Conservation (phyloP, 92 coral and sea anemone genomes). For the Actinostola sp. region DNA sequence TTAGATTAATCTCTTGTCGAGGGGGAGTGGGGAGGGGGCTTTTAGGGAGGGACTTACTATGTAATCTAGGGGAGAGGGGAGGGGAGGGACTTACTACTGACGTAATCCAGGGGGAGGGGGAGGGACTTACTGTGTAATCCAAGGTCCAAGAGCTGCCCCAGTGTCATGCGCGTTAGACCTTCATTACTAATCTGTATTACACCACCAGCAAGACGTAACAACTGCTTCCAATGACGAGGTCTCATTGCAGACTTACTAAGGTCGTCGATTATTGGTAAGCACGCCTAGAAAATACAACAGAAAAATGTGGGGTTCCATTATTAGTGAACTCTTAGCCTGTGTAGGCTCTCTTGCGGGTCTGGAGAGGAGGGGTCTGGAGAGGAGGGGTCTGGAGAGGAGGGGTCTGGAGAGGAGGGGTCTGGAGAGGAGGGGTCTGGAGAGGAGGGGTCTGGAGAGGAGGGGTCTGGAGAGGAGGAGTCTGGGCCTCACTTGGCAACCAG, state of each 20-base stretch:
- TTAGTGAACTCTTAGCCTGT: slow-evolving; percentile 46
- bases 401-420: too few species aligned
- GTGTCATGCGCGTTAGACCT: slow-evolving; percentile 96
- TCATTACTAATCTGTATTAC: slow-evolving; percentile 87
- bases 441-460: too few species aligned
- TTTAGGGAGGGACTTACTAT: not conserved
- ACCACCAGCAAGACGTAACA: slow-evolving; percentile 90
- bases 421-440: too few species aligned
- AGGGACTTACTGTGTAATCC: slow-evolving; percentile 86
- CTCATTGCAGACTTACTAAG: slow-evolving; percentile 94
- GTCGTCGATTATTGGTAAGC: slow-evolving; percentile 96
- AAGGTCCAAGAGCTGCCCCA: slow-evolving; percentile 91
- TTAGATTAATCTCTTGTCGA: not conserved
- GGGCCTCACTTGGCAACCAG: too few species aligned
- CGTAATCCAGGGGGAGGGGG: not conserved
- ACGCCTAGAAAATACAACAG: slow-evolving; percentile 58
- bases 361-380: too few species aligned
- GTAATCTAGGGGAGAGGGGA: not conserved
- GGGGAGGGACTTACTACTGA: not conserved
- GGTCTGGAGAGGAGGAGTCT: too few species aligned
- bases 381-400: too few species aligned
- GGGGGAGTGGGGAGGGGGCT: not conserved
- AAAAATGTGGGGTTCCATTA: too few species aligned
- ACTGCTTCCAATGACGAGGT: slow-evolving; percentile 99
- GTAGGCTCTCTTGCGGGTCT: too few species aligned